These are phyloP conservation scores for Cerceris ruficornis DNA, from an alignment of 2,888 invertebrate species.

Conservation along the genomic window DNA sequence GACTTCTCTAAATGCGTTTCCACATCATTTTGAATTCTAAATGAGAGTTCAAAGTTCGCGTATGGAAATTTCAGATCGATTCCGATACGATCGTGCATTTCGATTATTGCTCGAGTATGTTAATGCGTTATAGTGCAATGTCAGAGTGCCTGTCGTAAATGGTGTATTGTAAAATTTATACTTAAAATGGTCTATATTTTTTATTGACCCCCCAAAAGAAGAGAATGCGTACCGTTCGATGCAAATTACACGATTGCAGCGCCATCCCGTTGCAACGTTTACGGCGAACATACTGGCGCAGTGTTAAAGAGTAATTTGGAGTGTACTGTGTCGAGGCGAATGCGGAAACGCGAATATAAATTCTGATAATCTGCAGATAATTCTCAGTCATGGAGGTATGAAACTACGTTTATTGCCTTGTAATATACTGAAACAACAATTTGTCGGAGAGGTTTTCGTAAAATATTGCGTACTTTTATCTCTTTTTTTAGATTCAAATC, in stretches of 20 bases:
- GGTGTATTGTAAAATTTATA: not conserved
- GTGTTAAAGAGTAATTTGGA: not conserved
- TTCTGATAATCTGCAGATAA: not conserved
- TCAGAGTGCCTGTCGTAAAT: no score
- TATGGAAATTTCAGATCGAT: no score
- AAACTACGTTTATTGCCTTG: not conserved
- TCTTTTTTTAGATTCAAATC: slow-evolving; percentile 78
- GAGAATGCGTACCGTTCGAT: not conserved
- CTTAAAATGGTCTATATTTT: not conserved
- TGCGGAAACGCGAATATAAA: not conserved
- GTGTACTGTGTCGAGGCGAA: no score
- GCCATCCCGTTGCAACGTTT: slow-evolving; percentile 9
- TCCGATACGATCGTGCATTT: no score
- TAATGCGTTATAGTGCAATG: no score
- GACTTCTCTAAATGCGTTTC: no score
- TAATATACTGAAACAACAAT: not conserved
- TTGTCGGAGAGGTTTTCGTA: not conserved
- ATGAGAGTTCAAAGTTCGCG: no score
- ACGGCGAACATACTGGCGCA: not conserved
- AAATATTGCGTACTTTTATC: slow-evolving; percentile 15
- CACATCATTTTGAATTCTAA: no score
- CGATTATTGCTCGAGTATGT: no score
- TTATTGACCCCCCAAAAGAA: not conserved
- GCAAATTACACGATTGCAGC: slow-evolving; percentile 30
- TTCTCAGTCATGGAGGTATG: slow-evolving; percentile 46